Conservation (phyloP, 1,140 invertebrate species). For the Mesaphorura yosii region DNA sequence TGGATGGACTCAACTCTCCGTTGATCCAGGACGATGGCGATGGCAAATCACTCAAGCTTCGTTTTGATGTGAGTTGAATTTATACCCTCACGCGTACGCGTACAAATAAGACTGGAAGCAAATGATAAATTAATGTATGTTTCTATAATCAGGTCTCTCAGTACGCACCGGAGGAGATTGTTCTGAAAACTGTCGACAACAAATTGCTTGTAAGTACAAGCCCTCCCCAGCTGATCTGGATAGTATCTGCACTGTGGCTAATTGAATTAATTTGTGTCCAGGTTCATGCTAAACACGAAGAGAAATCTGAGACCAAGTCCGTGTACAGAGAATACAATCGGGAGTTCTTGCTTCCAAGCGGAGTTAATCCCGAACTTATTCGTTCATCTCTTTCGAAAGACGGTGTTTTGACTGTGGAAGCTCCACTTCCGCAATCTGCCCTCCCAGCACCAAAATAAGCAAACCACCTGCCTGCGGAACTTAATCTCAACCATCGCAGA, state of each 20-base stretch:
- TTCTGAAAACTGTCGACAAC: constrained; percentile 91
- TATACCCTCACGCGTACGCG: too few relatives aligned
- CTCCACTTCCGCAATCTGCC: constrained; percentile 56
- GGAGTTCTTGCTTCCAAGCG: constrained; percentile 85
- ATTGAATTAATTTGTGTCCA: constrained; percentile 40
- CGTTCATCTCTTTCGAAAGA: constrained; percentile 70
- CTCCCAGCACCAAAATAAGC: constrained; percentile 16
- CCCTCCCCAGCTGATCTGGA: background rate
- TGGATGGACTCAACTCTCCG: constrained; percentile 76
- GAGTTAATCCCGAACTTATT: constrained; percentile 40
- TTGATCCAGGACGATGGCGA: constrained; percentile 80
- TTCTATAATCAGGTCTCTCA: too few relatives aligned
- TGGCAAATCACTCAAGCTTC: constrained; percentile 74
- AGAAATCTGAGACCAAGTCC: constrained; percentile 84
- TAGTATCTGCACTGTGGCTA: background rate
- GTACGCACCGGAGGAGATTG: constrained; percentile 83
- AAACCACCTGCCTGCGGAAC: too few relatives aligned
- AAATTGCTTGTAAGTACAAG: constrained; percentile 69
- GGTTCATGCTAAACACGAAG: constrained; percentile 93
- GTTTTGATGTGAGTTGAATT: constrained; percentile 89
- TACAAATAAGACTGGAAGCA: too few relatives aligned
- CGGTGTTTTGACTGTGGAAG: constrained; percentile 83
- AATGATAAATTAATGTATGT: too few relatives aligned
- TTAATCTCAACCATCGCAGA: too few relatives aligned
- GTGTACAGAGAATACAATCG: constrained; percentile 92